Percentiles rank a stretch among this genome's conserved stretches.
Conservation (phyloP, 37 sponge, comb jelly and placozoan species). For the Crambe crambe region DNA sequence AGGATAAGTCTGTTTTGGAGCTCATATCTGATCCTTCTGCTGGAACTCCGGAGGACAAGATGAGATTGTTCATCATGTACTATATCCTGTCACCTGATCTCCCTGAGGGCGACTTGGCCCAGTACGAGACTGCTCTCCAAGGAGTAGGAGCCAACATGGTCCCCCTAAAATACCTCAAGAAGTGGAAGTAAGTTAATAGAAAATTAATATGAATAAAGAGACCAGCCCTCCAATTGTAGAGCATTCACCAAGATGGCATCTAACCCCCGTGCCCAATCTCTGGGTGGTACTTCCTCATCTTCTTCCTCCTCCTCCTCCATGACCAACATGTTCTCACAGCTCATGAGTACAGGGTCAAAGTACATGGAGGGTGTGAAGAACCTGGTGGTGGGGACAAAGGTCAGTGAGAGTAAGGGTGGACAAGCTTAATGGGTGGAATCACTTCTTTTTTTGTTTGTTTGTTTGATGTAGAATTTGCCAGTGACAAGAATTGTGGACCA, state of each 20-base stretch:
- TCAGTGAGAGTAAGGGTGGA: slow-evolving; percentile 1
- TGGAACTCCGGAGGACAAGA: slow-evolving; percentile 90
- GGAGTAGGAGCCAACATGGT: slow-evolving; percentile 56
- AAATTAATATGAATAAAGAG: too few species aligned
- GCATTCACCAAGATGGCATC: slow-evolving; percentile 57
- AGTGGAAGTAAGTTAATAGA: slow-evolving; percentile 83
- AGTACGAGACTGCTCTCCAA: slow-evolving; percentile 65
- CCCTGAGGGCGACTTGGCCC: slow-evolving; percentile 65
- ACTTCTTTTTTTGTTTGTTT: not conserved
- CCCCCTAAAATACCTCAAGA: slow-evolving; percentile 76
- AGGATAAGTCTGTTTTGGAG: slow-evolving; percentile 82
- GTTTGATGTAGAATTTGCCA: slow-evolving; percentile 72
- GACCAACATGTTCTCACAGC: slow-evolving; percentile 72
- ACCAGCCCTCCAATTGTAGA: slow-evolving; percentile 26
- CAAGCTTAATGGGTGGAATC: not conserved
- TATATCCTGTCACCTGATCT: slow-evolving; percentile 77
- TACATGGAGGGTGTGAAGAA: slow-evolving; percentile 97
- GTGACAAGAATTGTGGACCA: slow-evolving; percentile 93
- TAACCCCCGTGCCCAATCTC: slow-evolving; percentile 38
- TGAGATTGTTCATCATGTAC: slow-evolving; percentile 93
- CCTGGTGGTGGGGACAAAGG: slow-evolving; percentile 83
- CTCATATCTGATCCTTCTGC: slow-evolving; percentile 67
- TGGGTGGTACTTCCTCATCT: slow-evolving; percentile 4
- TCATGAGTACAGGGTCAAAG: slow-evolving; percentile 80
- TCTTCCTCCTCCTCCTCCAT: slow-evolving; percentile 6